Evolutionary conservation across 23 tunicate species (phyloP).

Genomic region (Diplosoma virens): DNA sequence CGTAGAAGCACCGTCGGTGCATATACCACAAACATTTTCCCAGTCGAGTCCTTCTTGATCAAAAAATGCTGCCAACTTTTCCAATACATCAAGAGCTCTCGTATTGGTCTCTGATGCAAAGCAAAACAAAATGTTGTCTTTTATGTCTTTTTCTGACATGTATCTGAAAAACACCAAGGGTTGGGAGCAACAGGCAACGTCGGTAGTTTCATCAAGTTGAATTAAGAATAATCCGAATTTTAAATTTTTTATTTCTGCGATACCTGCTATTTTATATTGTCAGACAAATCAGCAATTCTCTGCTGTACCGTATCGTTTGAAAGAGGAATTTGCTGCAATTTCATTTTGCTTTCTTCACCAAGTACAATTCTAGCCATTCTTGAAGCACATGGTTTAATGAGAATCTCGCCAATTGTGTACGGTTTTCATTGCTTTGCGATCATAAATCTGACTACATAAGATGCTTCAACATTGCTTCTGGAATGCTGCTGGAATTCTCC

Average conservation of each 20-base stretch:
- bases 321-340: constrained; percentile 19
- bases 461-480: constrained; percentile 22
- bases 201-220: constrained; percentile 47
- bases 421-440: constrained; percentile 53
- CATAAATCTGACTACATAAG: constrained; percentile 35
- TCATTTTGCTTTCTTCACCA: constrained; percentile 28
- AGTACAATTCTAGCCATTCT: constrained; percentile 32
- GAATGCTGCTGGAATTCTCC: constrained; percentile 37
- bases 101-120: constrained; percentile 22
- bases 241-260: constrained; percentile 1
- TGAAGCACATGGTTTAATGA: constrained; percentile 60
- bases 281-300: constrained; percentile 11
- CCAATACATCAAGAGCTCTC: constrained; percentile 33
- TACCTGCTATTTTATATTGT: constrained; percentile 23
- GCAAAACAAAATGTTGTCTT: constrained; percentile 32
- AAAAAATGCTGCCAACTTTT: constrained; percentile 18
- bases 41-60: constrained; percentile 32
- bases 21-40: constrained; percentile 35
- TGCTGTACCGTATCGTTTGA: constrained; percentile 39
- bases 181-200: constrained; percentile 34
- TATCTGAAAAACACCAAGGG: constrained; percentile 30
- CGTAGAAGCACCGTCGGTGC: constrained; percentile 63
- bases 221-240: constrained; percentile 28
- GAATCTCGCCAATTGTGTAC: constrained; percentile 56
- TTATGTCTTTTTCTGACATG: constrained; percentile 13